Conservation (phyloP, 30 jellyfish, hydroid and myxozoan genomes). For the Hydractinia symbiolongicarpus region DNA sequence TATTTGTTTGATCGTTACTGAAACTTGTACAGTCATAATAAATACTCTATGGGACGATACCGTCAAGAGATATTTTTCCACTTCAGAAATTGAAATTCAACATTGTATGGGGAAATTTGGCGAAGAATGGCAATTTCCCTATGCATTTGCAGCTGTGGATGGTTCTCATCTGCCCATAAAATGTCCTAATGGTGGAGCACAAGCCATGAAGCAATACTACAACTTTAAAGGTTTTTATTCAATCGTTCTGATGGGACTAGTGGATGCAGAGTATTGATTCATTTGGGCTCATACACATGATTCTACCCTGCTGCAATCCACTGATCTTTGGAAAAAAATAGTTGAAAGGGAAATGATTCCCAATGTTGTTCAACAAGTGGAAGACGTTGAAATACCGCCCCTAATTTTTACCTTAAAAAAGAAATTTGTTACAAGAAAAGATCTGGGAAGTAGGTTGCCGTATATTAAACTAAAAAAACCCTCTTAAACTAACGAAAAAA, state of each 20-base stretch:
- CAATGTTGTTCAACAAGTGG: conserved; percentile 26
- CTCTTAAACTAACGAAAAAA: no score
- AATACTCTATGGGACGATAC: background rate
- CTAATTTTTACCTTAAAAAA: background rate
- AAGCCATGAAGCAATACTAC: no score
- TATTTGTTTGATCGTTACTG: conserved; percentile 5
- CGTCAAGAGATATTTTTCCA: conserved; percentile 14
- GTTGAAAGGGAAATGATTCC: conserved; percentile 39
- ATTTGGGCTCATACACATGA: conserved; percentile 51
- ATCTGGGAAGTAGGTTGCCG: no score
- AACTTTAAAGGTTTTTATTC: conserved; percentile 16
- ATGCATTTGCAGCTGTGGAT: conserved; percentile 44
- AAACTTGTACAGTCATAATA: background rate
- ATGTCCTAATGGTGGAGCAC: background rate
- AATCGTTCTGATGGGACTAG: conserved; percentile 56
- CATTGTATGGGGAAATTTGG: conserved; percentile 44
- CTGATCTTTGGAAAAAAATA: conserved; percentile 42
- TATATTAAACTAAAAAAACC: no score
- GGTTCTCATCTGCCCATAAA: conserved; percentile 41
- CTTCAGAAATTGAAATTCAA: conserved; percentile 31
- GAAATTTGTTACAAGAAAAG: no score
- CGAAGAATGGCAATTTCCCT: conserved; percentile 54
- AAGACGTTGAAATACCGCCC: conserved; percentile 39
- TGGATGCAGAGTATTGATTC: conserved; percentile 51
- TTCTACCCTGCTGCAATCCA: conserved; percentile 51